A percentile compares a stretch with the other conserved stretches of the same genome.
Conservation (phyloP, 2,797 vertebrate species). For the Ctenopoma multispine region DNA sequence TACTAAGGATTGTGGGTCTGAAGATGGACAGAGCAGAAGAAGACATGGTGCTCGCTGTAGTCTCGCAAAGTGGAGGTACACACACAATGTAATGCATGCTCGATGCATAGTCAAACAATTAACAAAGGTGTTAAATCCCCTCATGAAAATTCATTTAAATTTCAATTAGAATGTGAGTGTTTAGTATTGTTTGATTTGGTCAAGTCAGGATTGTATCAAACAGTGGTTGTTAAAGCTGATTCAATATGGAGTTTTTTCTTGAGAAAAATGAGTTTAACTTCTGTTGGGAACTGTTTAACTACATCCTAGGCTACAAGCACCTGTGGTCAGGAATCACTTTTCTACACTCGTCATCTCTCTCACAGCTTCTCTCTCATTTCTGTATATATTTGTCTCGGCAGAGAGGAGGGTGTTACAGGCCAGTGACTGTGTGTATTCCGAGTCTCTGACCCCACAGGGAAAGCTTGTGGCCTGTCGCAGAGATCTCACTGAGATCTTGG, state of each 20-base stretch:
- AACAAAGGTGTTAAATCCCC: constrained; percentile 76
- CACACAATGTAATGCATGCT: not conserved
- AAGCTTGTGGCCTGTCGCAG: constrained; percentile 92
- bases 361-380: constrained; percentile 30
- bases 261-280: too few relatives aligned
- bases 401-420: constrained; percentile 91
- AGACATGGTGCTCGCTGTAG: constrained; percentile 89
- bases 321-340: too few relatives aligned
- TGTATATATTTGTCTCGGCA: constrained; percentile 70
- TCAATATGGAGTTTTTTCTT: too few relatives aligned
- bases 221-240: too few relatives aligned
- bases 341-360: not conserved
- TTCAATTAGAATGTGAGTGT: not conserved
- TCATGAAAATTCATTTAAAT: too few relatives aligned
- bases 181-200: not conserved
- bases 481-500: constrained; percentile 92
- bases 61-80: constrained; percentile 88
- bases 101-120: constrained; percentile 46
- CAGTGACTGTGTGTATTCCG: constrained; percentile 91
- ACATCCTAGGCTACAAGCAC: too few relatives aligned
- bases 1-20: constrained; percentile 89
- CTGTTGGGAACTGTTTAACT: too few relatives aligned
- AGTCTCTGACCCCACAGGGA: constrained; percentile 89
- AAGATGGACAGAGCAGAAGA: constrained; percentile 91
- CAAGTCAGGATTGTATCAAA: not conserved